Base-by-base conservation (phyloP, 2,888 invertebrate genomes). In the Calliphora vomitoria region DNA sequence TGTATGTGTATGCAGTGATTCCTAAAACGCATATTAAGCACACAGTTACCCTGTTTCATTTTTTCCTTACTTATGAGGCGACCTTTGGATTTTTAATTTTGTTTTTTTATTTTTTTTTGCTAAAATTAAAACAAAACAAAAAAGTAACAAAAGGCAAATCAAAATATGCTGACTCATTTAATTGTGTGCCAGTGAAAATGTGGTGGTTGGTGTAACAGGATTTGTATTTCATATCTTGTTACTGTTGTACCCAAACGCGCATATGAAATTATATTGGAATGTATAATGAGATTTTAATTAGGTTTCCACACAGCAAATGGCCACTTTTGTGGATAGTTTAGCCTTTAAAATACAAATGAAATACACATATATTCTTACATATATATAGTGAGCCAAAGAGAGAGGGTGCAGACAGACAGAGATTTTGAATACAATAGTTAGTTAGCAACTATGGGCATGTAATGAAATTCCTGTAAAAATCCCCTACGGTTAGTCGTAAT, bases 221-320 rank as follows among this genome's bases (percentile, higher is more conserved):
- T 68, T 69, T 79, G 68, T 66, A 47, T 71, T 80, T 79, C 68
- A 53, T 66, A 72, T 78, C 72, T 62, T 71, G 50, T 68, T 84
- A 75, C 75, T 83, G 68, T 53, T 76, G 13, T 35, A 80, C 41
- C 58, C 62, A 72, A 84, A 74, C 35, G 81, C 78, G 68, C 68
- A 84, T 84, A 87, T 78, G 68, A 62, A 88, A 88, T 85, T 74
- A 81, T 69, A 69, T 76, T 72, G 68, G 76, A 85, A 82, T 87
- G 38, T 81, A 74, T 82, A 88, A 85, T 87, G 85, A 83, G 88
- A 85, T 87, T 85, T 87, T 87, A 87, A 88, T 88, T 88, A 85
- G 82, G 76, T 85, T 87, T 87, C 82, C 62, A 68, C 66, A 84
- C 68, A 79, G 55, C 81, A 80, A 62, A 55, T 64, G 80, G 66